These are phyloP conservation scores for Platorchestia sp. DNA, from an alignment of 1,140 invertebrate genomes.

Conservation along the genomic window DNA sequence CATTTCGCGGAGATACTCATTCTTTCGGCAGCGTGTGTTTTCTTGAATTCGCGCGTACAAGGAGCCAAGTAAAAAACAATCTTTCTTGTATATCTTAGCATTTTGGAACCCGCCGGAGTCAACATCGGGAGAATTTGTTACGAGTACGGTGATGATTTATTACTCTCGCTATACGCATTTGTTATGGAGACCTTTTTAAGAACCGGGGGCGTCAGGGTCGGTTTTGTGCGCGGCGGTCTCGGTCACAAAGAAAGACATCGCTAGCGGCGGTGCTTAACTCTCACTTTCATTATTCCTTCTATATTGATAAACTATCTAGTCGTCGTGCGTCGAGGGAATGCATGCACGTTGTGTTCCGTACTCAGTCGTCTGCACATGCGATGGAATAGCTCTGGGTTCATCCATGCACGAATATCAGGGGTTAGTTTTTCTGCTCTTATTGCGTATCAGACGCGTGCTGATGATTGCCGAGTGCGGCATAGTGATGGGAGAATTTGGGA, in stretches of 20 bases:
- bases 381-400: too few relatives aligned
- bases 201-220: not conserved
- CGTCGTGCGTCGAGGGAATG: not conserved
- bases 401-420: too few relatives aligned
- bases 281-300: not conserved
- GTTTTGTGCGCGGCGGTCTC: not conserved
- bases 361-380: not conserved
- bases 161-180: not conserved
- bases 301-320: not conserved
- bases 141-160: not conserved
- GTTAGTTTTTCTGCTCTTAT: too few relatives aligned
- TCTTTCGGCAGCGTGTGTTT: not conserved
- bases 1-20: not conserved
- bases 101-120: not conserved
- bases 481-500: too few relatives aligned
- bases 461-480: too few relatives aligned
- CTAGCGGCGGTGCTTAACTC: not conserved
- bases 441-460: too few relatives aligned
- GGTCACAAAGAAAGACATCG: not conserved
- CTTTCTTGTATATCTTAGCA: not conserved
- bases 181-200: not conserved
- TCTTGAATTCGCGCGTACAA: not conserved
- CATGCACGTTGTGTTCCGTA: not conserved
- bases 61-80: not conserved
- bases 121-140: not conserved